phyloP scores from a whole-genome alignment of 1,140 invertebrate species.

The Stenopsyche tienmushanensis region DNA sequence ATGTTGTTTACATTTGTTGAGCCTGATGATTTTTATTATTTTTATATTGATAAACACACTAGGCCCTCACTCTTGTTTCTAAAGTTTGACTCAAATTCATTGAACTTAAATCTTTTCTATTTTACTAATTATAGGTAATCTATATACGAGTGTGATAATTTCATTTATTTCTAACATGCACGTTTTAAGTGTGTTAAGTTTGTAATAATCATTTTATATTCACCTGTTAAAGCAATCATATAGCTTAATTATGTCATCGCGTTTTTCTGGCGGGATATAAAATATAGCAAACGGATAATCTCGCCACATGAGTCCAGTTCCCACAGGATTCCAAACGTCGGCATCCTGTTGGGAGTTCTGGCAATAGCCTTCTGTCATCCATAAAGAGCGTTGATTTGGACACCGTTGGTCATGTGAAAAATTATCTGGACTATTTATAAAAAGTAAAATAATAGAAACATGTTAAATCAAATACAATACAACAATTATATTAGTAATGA shows the following conservation, averaged over 20 bases:
- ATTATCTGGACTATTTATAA: slow-evolving; percentile 48
- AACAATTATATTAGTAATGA: neutral
- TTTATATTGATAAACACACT: too few relatives aligned
- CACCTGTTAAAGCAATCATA: slow-evolving; percentile 58
- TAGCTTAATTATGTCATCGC: slow-evolving; percentile 61
- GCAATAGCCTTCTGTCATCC: slow-evolving; percentile 50
- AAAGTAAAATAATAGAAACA: slow-evolving; percentile 24
- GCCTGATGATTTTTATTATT: too few relatives aligned
- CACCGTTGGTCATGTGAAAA: slow-evolving; percentile 78
- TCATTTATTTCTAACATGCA: neutral
- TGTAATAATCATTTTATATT: too few relatives aligned
- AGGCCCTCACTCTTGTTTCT: too few relatives aligned
- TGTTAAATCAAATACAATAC: neutral
- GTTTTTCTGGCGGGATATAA: slow-evolving; percentile 60
- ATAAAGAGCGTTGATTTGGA: slow-evolving; percentile 74
- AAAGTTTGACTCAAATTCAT: too few relatives aligned
- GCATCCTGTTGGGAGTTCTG: slow-evolving; percentile 42
- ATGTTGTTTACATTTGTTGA: too few relatives aligned
- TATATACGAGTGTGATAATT: too few relatives aligned
- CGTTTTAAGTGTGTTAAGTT: neutral
- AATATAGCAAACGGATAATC: slow-evolving; percentile 87
- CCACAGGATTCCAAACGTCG: slow-evolving; percentile 76
- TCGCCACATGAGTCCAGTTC: slow-evolving; percentile 70
- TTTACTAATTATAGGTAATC: too few relatives aligned
- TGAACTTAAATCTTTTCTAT: too few relatives aligned